phyloP scores from a whole-genome alignment of 2,888 invertebrate species.

The Cerceris rybyensis region DNA sequence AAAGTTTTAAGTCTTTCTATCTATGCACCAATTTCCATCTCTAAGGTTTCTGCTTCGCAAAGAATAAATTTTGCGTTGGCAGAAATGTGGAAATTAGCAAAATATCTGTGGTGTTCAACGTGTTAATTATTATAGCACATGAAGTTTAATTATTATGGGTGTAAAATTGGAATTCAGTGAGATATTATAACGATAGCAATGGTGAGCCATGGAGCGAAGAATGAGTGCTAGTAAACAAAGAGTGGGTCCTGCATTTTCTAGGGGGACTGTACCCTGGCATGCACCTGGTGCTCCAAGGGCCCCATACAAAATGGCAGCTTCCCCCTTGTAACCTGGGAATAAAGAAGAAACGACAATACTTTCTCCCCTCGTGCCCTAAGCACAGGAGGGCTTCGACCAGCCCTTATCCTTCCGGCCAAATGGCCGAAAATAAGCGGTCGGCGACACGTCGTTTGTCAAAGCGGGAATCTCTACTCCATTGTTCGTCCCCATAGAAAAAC shows the following conservation, averaged over 20 bases:
- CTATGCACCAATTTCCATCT: no score
- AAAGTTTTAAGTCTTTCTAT: no score
- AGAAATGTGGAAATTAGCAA: no score
- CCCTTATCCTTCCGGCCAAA: slow-evolving; percentile 70
- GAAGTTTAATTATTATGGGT: no score
- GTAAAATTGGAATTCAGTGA: neutral
- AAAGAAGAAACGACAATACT: slow-evolving; percentile 79
- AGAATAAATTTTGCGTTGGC: no score
- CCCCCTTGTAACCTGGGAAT: slow-evolving; percentile 71
- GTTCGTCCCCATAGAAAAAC: slow-evolving; percentile 29
- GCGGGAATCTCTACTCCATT: slow-evolving; percentile 30
- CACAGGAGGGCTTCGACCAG: slow-evolving; percentile 63
- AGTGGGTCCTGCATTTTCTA: slow-evolving; percentile 73
- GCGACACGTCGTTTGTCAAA: slow-evolving; percentile 51
- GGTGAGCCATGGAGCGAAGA: slow-evolving; percentile 28
- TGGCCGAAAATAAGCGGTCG: slow-evolving; percentile 65
- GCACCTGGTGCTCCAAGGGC: slow-evolving; percentile 79
- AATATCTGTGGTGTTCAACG: no score
- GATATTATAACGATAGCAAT: slow-evolving; percentile 3
- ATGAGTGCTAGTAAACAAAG: slow-evolving; percentile 71
- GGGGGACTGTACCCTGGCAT: slow-evolving; percentile 78
- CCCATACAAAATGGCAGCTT: slow-evolving; percentile 79
- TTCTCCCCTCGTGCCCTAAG: slow-evolving; percentile 64
- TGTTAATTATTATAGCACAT: no score
- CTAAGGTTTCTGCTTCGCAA: no score